phyloP scores from a whole-genome alignment of 2,888 invertebrate species.

The Macrosiphum euphorbiae region DNA sequence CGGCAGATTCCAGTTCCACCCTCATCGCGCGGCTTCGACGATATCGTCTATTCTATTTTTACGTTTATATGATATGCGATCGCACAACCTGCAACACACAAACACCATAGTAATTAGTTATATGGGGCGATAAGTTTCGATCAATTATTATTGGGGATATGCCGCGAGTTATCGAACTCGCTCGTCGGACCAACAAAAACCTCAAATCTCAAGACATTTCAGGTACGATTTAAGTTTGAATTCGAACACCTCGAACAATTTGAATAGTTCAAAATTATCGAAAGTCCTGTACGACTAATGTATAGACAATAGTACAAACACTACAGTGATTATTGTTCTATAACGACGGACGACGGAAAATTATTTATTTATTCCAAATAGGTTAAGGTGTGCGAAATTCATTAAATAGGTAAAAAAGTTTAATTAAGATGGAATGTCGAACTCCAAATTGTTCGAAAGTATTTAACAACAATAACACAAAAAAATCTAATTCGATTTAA shows the following conservation, averaged over 20 bases:
- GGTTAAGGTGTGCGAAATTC: no score
- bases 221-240: neutral
- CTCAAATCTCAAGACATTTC: neutral
- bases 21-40: neutral
- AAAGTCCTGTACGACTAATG: neutral
- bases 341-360: neutral
- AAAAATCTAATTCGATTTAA: no score
- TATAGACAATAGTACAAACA: no score
- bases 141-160: neutral
- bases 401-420: no score
- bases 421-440: no score
- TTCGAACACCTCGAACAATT: neutral
- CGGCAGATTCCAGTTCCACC: constrained; percentile 54
- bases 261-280: neutral
- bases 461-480: no score
- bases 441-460: no score
- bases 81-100: constrained; percentile 19
- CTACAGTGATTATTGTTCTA: no score
- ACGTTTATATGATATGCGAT: neutral
- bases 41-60: neutral
- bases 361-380: no score
- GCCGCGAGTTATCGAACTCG: no score
- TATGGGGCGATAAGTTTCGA: neutral
- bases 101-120: neutral
- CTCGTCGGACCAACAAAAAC: no score